Evolutionary conservation across 2,113 vertebrate species (phyloP).

Genomic region (Strix uralensis): DNA sequence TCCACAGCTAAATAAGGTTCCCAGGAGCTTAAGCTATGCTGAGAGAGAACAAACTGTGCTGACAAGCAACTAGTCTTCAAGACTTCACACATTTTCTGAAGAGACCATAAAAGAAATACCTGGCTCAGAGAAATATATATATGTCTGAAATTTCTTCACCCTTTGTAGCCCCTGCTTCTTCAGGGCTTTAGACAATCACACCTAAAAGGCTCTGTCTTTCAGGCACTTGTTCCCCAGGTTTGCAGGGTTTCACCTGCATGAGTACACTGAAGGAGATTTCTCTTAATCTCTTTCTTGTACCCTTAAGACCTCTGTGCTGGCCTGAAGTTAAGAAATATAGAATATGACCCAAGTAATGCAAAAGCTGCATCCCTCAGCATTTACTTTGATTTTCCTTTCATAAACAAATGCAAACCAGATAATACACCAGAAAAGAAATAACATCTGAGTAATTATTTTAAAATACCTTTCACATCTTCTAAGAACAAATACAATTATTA

Average conservation of each 20-base stretch:
- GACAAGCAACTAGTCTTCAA: background rate
- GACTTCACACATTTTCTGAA: background rate
- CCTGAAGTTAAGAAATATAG: background rate
- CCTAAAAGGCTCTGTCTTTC: background rate
- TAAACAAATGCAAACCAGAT: background rate
- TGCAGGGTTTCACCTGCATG: background rate
- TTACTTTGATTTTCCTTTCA: background rate
- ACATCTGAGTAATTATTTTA: background rate
- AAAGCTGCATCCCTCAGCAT: background rate
- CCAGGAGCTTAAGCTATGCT: background rate
- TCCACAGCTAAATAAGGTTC: background rate
- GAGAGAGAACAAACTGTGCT: background rate
- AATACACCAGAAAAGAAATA: background rate
- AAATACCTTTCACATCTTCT: background rate
- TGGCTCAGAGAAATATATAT: background rate
- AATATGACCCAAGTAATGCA: background rate
- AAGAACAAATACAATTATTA: background rate
- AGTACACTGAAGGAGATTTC: background rate
- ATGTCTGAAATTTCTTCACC: background rate
- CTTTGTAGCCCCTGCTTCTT: background rate
- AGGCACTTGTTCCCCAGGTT: background rate
- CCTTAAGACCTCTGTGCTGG: background rate
- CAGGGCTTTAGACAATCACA: background rate
- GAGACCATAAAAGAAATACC: background rate
- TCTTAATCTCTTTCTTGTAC: background rate